Evolutionary conservation across 30 jellyfish, hydroid and myxozoan species (phyloP).

Genomic region (Thelohanellus kitauei): DNA sequence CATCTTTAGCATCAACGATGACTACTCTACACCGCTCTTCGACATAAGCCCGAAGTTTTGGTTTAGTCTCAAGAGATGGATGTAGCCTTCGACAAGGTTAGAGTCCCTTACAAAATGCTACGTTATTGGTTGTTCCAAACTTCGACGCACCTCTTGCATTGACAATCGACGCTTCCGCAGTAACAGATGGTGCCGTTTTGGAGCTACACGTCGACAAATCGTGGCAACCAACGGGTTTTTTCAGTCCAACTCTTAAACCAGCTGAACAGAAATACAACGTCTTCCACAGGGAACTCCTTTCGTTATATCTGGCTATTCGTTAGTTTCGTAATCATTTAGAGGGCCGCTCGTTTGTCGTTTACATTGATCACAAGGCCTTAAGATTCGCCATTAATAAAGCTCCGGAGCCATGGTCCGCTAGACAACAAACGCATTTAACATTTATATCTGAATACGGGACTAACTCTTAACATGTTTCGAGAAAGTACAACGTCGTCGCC

Average conservation of each 20-base stretch:
- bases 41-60: neutral
- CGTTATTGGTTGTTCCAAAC: conserved; percentile 5
- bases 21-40: conserved; percentile 6
- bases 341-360: too few species aligned
- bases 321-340: too few species aligned
- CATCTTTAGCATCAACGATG: conserved; percentile 5
- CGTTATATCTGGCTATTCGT: too few species aligned
- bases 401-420: too few species aligned
- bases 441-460: conserved; percentile 8
- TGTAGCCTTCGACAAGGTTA: too few species aligned
- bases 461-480: conserved; percentile 5
- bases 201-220: too few species aligned
- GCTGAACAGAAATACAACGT: too few species aligned
- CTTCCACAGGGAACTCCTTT: too few species aligned
- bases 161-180: conserved; percentile 14
- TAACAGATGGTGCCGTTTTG: conserved; percentile 14
- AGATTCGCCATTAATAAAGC: too few species aligned
- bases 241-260: too few species aligned
- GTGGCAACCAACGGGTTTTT: too few species aligned
- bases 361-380: too few species aligned
- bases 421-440: conserved; percentile 7
- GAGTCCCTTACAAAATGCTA: conserved; percentile 3
- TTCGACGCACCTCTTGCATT: conserved; percentile 6
- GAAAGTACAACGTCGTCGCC: conserved; percentile 9
- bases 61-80: conserved; percentile 3